Evolutionary conservation across 2,888 invertebrate genomes (phyloP).

Genomic region (Choristoneura rosaceana): DNA sequence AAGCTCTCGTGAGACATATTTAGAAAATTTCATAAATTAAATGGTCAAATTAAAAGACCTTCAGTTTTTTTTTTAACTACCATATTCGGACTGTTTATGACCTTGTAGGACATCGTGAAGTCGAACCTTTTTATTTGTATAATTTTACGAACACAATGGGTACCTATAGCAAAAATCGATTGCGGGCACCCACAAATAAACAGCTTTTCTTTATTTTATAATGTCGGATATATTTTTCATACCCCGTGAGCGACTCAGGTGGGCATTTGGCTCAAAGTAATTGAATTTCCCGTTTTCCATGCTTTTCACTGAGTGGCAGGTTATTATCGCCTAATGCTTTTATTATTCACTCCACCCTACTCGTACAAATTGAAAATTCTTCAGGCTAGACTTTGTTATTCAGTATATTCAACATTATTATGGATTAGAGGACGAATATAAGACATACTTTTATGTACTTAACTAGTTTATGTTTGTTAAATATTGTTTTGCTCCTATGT

Average conservation of each 20-base stretch:
- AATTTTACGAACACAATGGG: too few species aligned
- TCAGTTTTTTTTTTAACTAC: too few species aligned
- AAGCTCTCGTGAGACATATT: too few species aligned
- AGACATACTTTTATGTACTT: neutral
- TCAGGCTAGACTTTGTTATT: constrained; percentile 2
- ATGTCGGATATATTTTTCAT: neutral
- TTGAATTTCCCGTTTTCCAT: constrained; percentile 24
- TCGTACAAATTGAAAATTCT: constrained; percentile 16
- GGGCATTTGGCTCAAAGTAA: constrained; percentile 15
- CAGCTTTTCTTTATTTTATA: neutral
- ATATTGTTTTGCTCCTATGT: too few species aligned
- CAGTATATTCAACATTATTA: neutral
- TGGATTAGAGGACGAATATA: neutral
- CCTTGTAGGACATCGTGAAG: too few species aligned
- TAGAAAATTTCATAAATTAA: too few species aligned
- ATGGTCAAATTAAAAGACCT: too few species aligned
- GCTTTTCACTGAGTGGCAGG: constrained; percentile 23
- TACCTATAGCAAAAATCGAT: neutral
- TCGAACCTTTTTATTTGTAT: too few species aligned
- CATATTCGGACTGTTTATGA: too few species aligned
- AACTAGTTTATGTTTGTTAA: too few species aligned
- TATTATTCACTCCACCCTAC: constrained; percentile 19
- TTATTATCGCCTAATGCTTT: constrained; percentile 22
- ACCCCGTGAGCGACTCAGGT: constrained; percentile 1
- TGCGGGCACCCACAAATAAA: neutral